Base-by-base conservation (phyloP, 2,888 invertebrate species). In the Cerceris rybyensis region DNA sequence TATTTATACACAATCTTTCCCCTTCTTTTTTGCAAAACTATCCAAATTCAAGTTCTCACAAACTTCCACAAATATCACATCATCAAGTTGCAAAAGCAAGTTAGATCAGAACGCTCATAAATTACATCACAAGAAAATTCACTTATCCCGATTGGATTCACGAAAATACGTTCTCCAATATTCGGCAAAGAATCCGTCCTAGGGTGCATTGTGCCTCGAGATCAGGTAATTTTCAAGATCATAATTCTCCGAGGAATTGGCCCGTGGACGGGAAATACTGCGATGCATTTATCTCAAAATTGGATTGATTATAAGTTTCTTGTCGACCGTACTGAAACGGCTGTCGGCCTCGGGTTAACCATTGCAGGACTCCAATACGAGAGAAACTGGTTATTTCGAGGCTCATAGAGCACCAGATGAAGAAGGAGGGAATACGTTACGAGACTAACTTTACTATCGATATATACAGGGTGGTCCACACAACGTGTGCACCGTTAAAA, bases 271-370 rank as follows among this genome's bases (percentile, higher is more conserved):
- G 66, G 61, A 66, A 59, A 52, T 42, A 17, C 79, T 65, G 49
- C 59, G 70, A 69, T 79, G 74, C 74, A 80, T 79, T 79, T 74
- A 79, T 80, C 79, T 75, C 70, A 67, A 80, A 78, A 78, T 79
- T 80, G 79, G 80, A 80, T 79, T 79, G 80, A 80, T 80, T 80
- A 79, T 80, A 80, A 80, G 80, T 80, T 80, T 43, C 78, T 74
- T 61, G 70, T 67, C 43, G 52, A 16, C 17, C 42, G 42, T 28
- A 6, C 46, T 7, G 61, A 8, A 13, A 17, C 6, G 50, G 28
- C n/a, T 13, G 11, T n/a, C 54, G 64, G 52, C 54, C 70, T 63
- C 79, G 65, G 74, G 66, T 75, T 64, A 60, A 55, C 67, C 61
- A 63, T 66, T 70, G 17, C 74, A 63, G 67, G 59, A 72, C 59